A percentile compares a stretch with the other conserved stretches of the same genome.
phyloP scores from a whole-genome alignment of 37 sponge, comb jelly and placozoan genomes.

The Aphrocallistes beatrix region DNA sequence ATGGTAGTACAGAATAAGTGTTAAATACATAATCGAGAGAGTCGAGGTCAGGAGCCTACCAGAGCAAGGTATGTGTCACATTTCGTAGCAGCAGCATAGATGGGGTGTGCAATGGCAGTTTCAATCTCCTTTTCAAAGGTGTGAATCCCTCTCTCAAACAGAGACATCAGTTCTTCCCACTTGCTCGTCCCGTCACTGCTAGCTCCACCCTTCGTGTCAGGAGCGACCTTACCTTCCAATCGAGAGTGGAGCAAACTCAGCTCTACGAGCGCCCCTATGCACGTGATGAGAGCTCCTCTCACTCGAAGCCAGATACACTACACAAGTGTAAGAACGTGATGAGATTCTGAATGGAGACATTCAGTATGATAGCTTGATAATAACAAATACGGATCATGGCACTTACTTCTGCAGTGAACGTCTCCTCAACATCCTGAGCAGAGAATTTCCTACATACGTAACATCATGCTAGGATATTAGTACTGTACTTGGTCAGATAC shows the following conservation, averaged over 20 bases:
- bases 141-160: neutral
- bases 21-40: neutral
- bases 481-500: too few species aligned
- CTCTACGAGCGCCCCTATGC: neutral
- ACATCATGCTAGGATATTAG: neutral
- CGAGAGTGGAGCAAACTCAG: neutral
- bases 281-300: neutral
- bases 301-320: neutral
- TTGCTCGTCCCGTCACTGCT: neutral
- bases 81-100: neutral
- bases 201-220: neutral
- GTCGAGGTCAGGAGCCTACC: neutral
- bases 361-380: neutral
- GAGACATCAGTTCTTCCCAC: neutral
- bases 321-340: neutral
- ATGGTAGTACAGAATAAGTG: too few species aligned
- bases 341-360: neutral
- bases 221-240: neutral
- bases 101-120: neutral
- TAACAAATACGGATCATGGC: too few species aligned
- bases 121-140: neutral
- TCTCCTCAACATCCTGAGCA: neutral
- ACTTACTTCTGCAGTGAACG: conserved; percentile 4
- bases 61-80: neutral
- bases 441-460: neutral